Conservation (phyloP, 1,140 invertebrate species). For the Protaetia brevitarsis region DNA sequence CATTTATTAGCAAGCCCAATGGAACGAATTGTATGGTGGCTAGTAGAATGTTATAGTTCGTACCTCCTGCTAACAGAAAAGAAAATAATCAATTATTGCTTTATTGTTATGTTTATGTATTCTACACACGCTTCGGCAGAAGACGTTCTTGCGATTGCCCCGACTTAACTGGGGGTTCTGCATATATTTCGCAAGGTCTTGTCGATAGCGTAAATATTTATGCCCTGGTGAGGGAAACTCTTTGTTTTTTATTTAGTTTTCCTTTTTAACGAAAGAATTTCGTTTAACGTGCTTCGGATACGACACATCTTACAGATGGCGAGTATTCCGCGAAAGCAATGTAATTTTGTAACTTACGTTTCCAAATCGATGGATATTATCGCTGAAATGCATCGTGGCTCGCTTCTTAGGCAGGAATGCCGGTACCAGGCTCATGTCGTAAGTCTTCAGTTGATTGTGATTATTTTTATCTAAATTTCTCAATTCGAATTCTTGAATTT, state of each 20-base stretch:
- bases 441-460: conserved; percentile 25
- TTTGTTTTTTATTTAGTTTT: neutral
- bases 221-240: neutral
- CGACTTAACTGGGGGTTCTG: neutral
- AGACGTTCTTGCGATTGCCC: neutral
- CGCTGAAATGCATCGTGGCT: conserved; percentile 22
- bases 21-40: neutral
- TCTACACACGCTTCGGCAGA: neutral
- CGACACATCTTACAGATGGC: too few relatives aligned
- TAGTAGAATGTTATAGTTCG: neutral
- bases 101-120: conserved; percentile 19
- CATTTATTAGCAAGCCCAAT: neutral
- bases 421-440: conserved; percentile 42
- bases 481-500: conserved; percentile 42
- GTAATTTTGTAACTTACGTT: conserved; percentile 5
- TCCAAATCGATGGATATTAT: conserved; percentile 6
- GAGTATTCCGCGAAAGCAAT: too few relatives aligned
- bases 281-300: too few relatives aligned
- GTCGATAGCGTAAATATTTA: conserved; percentile 7
- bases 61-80: neutral
- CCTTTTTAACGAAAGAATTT: neutral
- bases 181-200: conserved; percentile 13
- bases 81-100: conserved; percentile 8
- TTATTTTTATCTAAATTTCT: conserved; percentile 33
- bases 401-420: conserved; percentile 39